Conservation (phyloP, 2,797 vertebrate species). For the Sebastes dallii region DNA sequence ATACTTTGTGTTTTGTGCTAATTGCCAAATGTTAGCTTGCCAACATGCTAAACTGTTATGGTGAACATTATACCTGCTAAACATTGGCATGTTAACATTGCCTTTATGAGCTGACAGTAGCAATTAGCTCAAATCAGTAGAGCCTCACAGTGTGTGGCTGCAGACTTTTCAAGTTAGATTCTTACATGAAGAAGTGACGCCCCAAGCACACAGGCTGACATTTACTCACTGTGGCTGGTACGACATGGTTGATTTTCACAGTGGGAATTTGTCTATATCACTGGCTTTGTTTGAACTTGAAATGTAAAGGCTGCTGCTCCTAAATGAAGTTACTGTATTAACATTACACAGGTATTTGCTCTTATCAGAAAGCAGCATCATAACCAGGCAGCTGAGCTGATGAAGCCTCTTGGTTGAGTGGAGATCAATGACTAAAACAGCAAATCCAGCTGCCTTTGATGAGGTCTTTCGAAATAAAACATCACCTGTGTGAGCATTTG, state of each 20-base stretch:
- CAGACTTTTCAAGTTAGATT: not conserved
- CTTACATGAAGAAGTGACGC: not conserved
- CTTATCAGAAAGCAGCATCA: slow-evolving; percentile 16
- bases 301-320: not conserved
- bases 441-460: slow-evolving; percentile 1
- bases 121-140: not conserved
- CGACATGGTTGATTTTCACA: not conserved
- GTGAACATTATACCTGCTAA: not conserved
- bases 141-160: not conserved
- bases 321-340: not conserved
- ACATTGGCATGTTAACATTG: not conserved
- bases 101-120: not conserved
- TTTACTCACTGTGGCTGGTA: not conserved
- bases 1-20: not conserved
- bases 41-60: not conserved
- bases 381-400: slow-evolving; percentile 13
- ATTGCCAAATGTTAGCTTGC: not conserved
- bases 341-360: not conserved
- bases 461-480: not conserved
- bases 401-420: not conserved
- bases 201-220: not conserved
- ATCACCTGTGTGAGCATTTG: not conserved
- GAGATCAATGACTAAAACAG: slow-evolving; percentile 2
- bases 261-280: not conserved
- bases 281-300: slow-evolving; percentile 13